These are phyloP conservation scores for Adrianichthys oophorus DNA, from an alignment of 2,797 vertebrate species.

Conservation along the genomic window DNA sequence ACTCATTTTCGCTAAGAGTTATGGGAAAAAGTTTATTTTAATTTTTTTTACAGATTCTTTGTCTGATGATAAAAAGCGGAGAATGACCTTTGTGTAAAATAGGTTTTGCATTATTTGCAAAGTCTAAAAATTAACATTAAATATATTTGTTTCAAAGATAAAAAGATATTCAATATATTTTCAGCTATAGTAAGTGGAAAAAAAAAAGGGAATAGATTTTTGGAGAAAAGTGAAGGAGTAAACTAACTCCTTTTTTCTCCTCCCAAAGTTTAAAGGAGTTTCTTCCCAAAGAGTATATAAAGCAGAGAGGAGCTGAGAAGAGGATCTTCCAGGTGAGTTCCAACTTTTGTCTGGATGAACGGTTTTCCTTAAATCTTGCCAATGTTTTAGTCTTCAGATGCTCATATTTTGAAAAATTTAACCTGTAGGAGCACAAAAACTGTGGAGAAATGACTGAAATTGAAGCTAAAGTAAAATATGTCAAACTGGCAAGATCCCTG, in stretches of 20 bases:
- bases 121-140: background rate
- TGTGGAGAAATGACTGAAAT: conserved; percentile 98
- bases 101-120: conserved; percentile 1
- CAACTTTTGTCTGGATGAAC: background rate
- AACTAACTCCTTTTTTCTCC: background rate
- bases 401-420: conserved; percentile 7
- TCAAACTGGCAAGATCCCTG: conserved; percentile 93
- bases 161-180: too few species aligned
- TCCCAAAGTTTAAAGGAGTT: conserved; percentile 92
- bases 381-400: background rate
- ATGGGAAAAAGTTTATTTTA: too few species aligned
- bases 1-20: too few species aligned
- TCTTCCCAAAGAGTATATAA: conserved; percentile 98
- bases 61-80: background rate
- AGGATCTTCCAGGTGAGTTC: conserved; percentile 92
- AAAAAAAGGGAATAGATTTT: too few species aligned
- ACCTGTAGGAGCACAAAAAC: conserved; percentile 91
- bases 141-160: too few species aligned
- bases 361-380: background rate
- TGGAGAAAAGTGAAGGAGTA: too few species aligned
- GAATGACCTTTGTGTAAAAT: too few species aligned
- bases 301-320: conserved; percentile 96
- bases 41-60: too few species aligned
- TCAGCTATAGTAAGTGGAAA: too few species aligned
- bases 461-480: conserved; percentile 96